These are phyloP conservation scores for Lordiphosa fenestrarum DNA, from an alignment of 2,888 invertebrate species.

Conservation along the genomic window DNA sequence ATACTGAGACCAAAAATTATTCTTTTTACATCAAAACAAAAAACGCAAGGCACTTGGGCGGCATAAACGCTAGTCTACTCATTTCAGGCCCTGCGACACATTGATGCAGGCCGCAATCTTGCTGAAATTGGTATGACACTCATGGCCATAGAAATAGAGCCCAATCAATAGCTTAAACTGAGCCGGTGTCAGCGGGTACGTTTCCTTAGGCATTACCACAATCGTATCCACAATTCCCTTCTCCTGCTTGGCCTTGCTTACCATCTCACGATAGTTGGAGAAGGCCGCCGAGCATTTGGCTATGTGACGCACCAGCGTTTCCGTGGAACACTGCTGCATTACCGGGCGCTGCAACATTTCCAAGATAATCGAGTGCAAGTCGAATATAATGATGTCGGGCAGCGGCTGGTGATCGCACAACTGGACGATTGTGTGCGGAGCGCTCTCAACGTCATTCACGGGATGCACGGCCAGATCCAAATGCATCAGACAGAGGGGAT, in stretches of 20 bases:
- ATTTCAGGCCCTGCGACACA: slow-evolving; percentile 19
- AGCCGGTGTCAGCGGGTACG: slow-evolving; percentile 41
- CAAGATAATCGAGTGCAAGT: slow-evolving; percentile 48
- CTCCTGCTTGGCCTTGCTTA: slow-evolving; percentile 17
- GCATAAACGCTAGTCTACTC: not conserved
- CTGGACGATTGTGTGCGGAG: slow-evolving; percentile 50
- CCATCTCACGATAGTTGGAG: slow-evolving; percentile 38
- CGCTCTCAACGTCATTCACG: slow-evolving; percentile 49
- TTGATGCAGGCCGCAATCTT: slow-evolving; percentile 30
- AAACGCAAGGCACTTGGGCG: not conserved
- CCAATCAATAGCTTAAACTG: slow-evolving; percentile 63
- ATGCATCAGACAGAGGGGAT: slow-evolving; percentile 19
- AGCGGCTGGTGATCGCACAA: slow-evolving; percentile 40
- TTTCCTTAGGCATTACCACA: slow-evolving; percentile 48
- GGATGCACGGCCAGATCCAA: slow-evolving; percentile 20
- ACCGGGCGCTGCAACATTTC: slow-evolving; percentile 43
- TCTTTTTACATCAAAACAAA: not conserved
- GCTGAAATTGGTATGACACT: slow-evolving; percentile 37
- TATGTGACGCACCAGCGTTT: slow-evolving; percentile 49
- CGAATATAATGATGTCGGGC: slow-evolving; percentile 62
- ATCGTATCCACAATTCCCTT: slow-evolving; percentile 32
- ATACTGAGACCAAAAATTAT: not conserved
- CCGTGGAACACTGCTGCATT: slow-evolving; percentile 38
- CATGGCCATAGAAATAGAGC: slow-evolving; percentile 59
- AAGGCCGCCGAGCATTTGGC: slow-evolving; percentile 56